These are phyloP conservation scores for Argyra leucocephala DNA, from an alignment of 2,888 invertebrate genomes.

Conservation along the genomic window DNA sequence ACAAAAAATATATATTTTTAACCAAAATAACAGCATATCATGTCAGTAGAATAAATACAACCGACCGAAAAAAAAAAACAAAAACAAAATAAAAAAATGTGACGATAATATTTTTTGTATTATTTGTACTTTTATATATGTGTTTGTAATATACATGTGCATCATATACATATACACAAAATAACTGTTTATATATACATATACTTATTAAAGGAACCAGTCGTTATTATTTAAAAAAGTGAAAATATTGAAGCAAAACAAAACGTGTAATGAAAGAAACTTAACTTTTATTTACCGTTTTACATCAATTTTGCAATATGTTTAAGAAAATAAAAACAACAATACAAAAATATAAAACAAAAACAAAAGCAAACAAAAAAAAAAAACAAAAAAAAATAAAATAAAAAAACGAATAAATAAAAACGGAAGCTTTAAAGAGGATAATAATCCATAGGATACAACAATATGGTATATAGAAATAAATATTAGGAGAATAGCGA, in stretches of 20 bases:
- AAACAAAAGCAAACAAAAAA: no score
- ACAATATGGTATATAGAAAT: neutral
- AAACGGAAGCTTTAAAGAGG: conserved; percentile 3
- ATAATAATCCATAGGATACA: neutral
- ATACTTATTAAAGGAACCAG: neutral
- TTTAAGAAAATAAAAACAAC: neutral
- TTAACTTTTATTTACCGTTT: conserved; percentile 4
- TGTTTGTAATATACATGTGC: no score
- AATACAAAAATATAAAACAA: no score
- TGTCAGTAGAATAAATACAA: no score
- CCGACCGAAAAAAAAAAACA: no score
- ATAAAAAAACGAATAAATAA: neutral
- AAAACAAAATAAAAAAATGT: no score
- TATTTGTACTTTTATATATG: no score
- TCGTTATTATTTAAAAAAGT: neutral
- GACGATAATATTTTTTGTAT: no score
- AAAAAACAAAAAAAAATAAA: neutral
- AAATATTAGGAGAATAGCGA: neutral
- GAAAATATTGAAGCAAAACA: neutral
- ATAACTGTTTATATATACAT: no score
- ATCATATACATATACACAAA: no score
- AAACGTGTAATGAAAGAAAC: neutral
- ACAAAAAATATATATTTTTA: no score
- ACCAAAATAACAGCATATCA: no score
- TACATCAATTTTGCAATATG: neutral